phyloP scores from a whole-genome alignment of 2,888 invertebrate species.

The Lomographa bimaculata region DNA sequence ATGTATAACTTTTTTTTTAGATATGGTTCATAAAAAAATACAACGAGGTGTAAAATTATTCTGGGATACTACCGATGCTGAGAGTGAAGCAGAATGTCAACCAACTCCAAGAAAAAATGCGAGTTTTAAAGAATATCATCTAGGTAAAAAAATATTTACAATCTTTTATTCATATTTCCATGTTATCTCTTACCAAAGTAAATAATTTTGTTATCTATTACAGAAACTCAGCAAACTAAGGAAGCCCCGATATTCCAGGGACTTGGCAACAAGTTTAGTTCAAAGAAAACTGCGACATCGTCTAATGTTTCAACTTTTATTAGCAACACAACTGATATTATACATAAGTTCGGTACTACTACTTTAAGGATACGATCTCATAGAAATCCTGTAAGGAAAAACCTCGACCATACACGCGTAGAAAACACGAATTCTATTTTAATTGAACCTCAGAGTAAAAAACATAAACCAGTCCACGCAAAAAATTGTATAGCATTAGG shows the following conservation, averaged over 20 bases:
- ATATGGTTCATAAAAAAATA: too few species aligned
- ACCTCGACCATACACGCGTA: slow-evolving; percentile 18
- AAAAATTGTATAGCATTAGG: slow-evolving; percentile 5
- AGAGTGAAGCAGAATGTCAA: slow-evolving; percentile 58
- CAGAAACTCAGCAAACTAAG: slow-evolving; percentile 13
- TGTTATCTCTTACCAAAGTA: too few species aligned
- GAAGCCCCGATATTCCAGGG: slow-evolving; percentile 8
- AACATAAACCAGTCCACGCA: slow-evolving; percentile 10
- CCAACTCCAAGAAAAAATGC: slow-evolving; percentile 26
- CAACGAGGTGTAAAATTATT: slow-evolving; percentile 50
- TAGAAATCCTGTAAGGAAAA: slow-evolving; percentile 32
- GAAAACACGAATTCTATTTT: slow-evolving; percentile 13
- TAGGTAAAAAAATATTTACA: slow-evolving; percentile 24
- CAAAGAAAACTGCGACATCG: slow-evolving; percentile 21
- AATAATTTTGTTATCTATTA: too few species aligned
- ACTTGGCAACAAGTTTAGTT: slow-evolving; percentile 9
- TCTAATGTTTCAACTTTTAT: slow-evolving; percentile 18
- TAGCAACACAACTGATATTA: slow-evolving; percentile 29
- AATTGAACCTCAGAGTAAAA: slow-evolving; percentile 24
- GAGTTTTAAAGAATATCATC: slow-evolving; percentile 30
- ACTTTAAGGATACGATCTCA: slow-evolving; percentile 39
- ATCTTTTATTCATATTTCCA: too few species aligned
- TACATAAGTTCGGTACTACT: slow-evolving; percentile 33
- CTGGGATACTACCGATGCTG: slow-evolving; percentile 68
- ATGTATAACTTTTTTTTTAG: too few species aligned